Percentiles rank a stretch among this genome's conserved stretches.
These are phyloP conservation scores for Neolamprologus brichardi DNA, from an alignment of 2,113 vertebrate genomes.

Conservation along the genomic window DNA sequence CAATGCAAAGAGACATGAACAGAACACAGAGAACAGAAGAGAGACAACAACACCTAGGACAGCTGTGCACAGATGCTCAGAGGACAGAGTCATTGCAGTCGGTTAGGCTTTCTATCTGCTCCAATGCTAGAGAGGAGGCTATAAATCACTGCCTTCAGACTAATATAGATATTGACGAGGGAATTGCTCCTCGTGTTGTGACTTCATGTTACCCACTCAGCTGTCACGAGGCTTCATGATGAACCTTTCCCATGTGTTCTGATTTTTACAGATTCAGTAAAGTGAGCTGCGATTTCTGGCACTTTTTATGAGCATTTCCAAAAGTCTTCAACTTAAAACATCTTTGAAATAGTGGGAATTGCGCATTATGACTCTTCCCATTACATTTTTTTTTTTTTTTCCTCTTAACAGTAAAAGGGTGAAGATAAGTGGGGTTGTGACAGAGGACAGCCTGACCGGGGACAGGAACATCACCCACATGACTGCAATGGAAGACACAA, in stretches of 20 bases:
- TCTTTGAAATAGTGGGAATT: not conserved
- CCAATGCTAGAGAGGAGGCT: not conserved
- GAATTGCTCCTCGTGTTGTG: not conserved
- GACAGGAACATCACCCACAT: conserved; percentile 71
- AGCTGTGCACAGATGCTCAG: not conserved
- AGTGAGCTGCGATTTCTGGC: accelerated
- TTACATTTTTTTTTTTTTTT: not conserved
- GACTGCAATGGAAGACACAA: conserved; percentile 64
- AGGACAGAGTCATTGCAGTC: not conserved
- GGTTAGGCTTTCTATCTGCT: accelerated
- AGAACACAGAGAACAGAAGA: not conserved
- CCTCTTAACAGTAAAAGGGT: conserved; percentile 70
- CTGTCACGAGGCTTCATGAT: not conserved
- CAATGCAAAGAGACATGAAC: not conserved
- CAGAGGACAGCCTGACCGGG: conserved; percentile 74
- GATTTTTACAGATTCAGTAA: not conserved
- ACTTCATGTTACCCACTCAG: not conserved
- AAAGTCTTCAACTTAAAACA: not conserved
- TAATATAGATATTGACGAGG: not conserved
- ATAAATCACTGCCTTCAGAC: not conserved
- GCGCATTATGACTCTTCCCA: not conserved
- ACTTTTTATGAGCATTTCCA: not conserved
- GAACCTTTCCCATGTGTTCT: not conserved
- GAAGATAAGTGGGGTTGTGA: conserved; percentile 65
- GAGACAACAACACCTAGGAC: accelerated